A percentile compares a stretch with the other conserved stretches of the same genome.
These are phyloP conservation scores for Euclidia mi DNA, from an alignment of 2,888 invertebrate genomes.

Conservation along the genomic window DNA sequence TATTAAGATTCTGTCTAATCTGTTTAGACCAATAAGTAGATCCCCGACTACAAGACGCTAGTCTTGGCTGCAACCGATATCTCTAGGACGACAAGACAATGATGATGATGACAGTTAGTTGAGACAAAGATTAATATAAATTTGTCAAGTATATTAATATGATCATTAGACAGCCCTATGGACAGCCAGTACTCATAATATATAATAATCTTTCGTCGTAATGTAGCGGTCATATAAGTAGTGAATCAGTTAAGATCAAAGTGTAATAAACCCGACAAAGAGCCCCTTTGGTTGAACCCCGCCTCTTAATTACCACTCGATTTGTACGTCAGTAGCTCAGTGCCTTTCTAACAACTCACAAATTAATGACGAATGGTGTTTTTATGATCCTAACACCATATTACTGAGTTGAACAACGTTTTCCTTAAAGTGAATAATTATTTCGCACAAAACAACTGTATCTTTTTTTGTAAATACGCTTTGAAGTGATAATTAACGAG, in stretches of 20 bases:
- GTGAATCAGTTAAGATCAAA: constrained; percentile 68
- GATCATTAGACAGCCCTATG: background rate
- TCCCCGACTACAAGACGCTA: too few species aligned
- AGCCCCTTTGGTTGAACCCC: constrained; percentile 56
- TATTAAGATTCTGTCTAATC: too few species aligned
- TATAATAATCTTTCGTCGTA: constrained; percentile 42
- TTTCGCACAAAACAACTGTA: constrained; percentile 27
- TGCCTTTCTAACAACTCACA: constrained; percentile 26
- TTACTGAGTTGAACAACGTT: constrained; percentile 21
- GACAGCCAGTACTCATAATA: constrained; percentile 28
- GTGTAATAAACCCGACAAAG: constrained; percentile 71
- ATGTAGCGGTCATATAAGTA: constrained; percentile 49
- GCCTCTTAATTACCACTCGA: constrained; percentile 69
- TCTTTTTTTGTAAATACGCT: constrained; percentile 23
- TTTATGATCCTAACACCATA: constrained; percentile 29
- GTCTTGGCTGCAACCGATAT: too few species aligned
- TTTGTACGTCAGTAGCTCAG: constrained; percentile 50
- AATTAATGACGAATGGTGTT: constrained; percentile 38
- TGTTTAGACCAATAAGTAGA: too few species aligned
- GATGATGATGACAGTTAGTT: too few species aligned
- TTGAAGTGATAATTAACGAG: constrained; percentile 21
- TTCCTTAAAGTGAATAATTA: constrained; percentile 48
- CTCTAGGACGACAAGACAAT: too few species aligned
- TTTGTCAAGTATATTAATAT: too few species aligned
- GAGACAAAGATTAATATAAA: too few species aligned